Evolutionary conservation across 2,888 invertebrate species (phyloP), one percentile per base, ranked within the genome.

Genomic region (Chymomyza fuscimana): DNA sequence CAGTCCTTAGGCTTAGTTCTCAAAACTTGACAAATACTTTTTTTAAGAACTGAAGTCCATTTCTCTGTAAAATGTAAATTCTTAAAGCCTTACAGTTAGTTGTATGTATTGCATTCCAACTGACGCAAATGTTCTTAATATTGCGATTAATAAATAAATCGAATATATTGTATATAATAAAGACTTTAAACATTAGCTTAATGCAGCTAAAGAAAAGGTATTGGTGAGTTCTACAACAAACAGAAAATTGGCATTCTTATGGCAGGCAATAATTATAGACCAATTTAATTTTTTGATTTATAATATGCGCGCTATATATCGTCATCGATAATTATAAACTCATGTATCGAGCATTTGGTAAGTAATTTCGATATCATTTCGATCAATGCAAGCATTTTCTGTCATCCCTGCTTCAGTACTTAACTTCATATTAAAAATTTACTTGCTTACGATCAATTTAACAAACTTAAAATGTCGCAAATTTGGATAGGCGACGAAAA

Each of bases 1-100:
- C 66, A 82, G 85, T 78, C 82, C 75, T 68, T 83, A 83, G 87
- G 60, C 9, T 12, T 46, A 46, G 40, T 46, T 12, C 40, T 46
- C 5, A 12, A 9, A 2, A 32, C 7, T 32, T 40, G 29, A 22
- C 9, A 58, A 25, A 15, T 29, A 12, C 25, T 25, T 58, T 25
- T 15, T 29, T 9, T 25, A 25, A 32, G 32, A 58, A 58, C 25
- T 25, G 19, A 58, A 58, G 15, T 58, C 25, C 58, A 19, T 15
- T 15, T 25, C 25, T 25, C 29, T 58, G 58, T 58, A 58, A 29
- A 9, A 58, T 58, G 12, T 46, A 46, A 46, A 46, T 46, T 46
- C 40, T 46, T 46, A 46, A 46, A 46, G 40, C 40, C 40, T 46
- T 46, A 46, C 40, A 46, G 40, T 46, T 46, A 46, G 40, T 46